These are phyloP conservation scores for Brachypalpus laphriformis DNA, from an alignment of 2,888 invertebrate species.

Conservation along the genomic window DNA sequence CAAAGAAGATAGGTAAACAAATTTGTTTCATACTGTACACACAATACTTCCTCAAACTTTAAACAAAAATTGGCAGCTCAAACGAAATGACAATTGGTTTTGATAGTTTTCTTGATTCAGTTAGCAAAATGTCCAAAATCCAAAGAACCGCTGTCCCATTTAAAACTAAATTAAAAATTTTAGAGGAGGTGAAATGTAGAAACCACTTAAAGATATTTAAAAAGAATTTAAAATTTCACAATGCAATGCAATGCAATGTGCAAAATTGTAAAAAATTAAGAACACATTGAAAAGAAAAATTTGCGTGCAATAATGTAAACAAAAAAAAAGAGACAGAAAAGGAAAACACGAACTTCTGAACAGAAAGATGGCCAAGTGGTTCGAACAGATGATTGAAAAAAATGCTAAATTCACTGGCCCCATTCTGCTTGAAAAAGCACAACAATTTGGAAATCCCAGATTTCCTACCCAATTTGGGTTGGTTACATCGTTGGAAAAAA, in stretches of 20 bases:
- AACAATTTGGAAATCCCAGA: conserved; percentile 15
- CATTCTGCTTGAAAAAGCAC: conserved; percentile 24
- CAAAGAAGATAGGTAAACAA: too few relatives aligned
- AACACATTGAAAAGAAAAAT: background rate
- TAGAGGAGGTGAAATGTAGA: background rate
- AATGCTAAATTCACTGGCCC: conserved; percentile 50
- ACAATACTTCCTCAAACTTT: too few relatives aligned
- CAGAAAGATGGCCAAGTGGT: conserved; percentile 39
- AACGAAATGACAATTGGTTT: too few relatives aligned
- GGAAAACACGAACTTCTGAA: conserved; percentile 18
- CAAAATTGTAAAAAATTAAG: conserved; percentile 14
- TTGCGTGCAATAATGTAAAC: conserved; percentile 2
- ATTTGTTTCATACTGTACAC: too few relatives aligned
- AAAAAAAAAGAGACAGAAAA: too few relatives aligned
- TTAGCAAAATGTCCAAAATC: too few relatives aligned
- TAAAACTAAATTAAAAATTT: background rate
- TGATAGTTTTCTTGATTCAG: too few relatives aligned
- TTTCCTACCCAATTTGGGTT: conserved; percentile 17
- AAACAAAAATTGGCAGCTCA: too few relatives aligned
- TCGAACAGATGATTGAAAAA: conserved; percentile 49
- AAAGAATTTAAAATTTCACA: conserved; percentile 3
- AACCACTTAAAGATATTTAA: background rate
- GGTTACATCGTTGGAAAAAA: conserved; percentile 2
- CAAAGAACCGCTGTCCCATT: too few relatives aligned
- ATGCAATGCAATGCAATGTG: conserved; percentile 14